These are phyloP conservation scores for Lutraria lutraria DNA, from an alignment of 2,888 invertebrate species.

Conservation along the genomic window DNA sequence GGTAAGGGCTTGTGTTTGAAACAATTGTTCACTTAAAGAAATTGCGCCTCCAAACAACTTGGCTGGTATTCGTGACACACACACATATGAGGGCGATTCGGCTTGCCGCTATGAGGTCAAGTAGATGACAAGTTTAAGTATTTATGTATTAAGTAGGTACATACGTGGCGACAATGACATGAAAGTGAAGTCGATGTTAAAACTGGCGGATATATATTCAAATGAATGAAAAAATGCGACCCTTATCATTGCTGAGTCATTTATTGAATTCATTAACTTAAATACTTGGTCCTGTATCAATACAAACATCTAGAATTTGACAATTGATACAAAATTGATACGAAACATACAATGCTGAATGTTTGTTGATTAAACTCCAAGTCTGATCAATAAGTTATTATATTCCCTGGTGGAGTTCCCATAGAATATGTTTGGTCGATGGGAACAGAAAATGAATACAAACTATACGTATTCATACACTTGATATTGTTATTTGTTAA, in stretches of 20 bases:
- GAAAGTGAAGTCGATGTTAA: too few species aligned
- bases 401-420: not conserved
- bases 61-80: too few species aligned
- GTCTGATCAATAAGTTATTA: slow-evolving; percentile 5
- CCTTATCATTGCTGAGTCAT: not conserved
- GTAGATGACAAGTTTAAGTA: too few species aligned
- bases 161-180: too few species aligned
- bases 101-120: too few species aligned
- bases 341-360: not conserved
- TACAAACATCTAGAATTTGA: slow-evolving; percentile 3
- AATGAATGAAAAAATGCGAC: too few species aligned
- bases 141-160: too few species aligned
- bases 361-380: slow-evolving; percentile 10
- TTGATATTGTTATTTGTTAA: not conserved
- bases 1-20: too few species aligned
- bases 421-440: slow-evolving; percentile 2
- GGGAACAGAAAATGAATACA: not conserved
- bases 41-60: too few species aligned
- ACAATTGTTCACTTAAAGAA: too few species aligned
- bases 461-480: not conserved
- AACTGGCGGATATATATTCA: too few species aligned
- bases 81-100: too few species aligned
- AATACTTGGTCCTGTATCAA: not conserved
- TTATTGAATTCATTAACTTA: not conserved
- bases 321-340: slow-evolving; percentile 4